Evolutionary conservation across 1,140 invertebrate genomes (phyloP).

Genomic region (Diprion similis): DNA sequence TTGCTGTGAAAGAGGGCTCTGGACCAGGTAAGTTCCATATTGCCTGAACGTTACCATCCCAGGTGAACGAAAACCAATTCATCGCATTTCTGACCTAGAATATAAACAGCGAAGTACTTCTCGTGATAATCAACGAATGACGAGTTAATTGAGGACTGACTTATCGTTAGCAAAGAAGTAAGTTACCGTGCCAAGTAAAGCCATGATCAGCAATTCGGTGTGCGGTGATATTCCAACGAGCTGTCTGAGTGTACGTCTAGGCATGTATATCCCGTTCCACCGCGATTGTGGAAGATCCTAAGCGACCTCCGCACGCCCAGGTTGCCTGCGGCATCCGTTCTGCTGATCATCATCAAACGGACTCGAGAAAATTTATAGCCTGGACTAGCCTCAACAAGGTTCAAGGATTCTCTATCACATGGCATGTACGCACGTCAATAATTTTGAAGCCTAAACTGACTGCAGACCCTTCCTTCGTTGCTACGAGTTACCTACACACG

Average conservation of each 20-base stretch:
- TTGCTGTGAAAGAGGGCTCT: background rate
- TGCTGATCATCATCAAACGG: background rate
- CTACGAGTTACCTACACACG: too few species aligned
- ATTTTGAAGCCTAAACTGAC: too few species aligned
- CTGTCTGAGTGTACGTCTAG: slow-evolving; percentile 28
- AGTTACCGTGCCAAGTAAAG: slow-evolving; percentile 38
- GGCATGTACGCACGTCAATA: too few species aligned
- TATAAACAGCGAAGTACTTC: background rate
- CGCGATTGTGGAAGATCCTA: background rate
- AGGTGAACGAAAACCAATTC: slow-evolving; percentile 39
- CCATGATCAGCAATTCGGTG: slow-evolving; percentile 43
- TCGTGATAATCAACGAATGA: too few species aligned
- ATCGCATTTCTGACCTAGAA: slow-evolving; percentile 34
- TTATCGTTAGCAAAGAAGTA: background rate
- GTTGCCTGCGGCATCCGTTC: background rate
- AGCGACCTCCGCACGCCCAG: background rate
- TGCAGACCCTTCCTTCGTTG: too few species aligned
- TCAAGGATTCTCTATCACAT: too few species aligned
- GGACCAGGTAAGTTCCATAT: slow-evolving; percentile 34
- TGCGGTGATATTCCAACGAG: slow-evolving; percentile 33
- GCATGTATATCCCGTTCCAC: slow-evolving; percentile 22
- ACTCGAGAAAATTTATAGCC: too few species aligned
- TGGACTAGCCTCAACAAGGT: too few species aligned
- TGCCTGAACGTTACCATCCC: slow-evolving; percentile 32
- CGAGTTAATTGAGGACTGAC: background rate